Conservation (phyloP, 2,797 vertebrate species). For the Petrocephalus schoutedeni region DNA sequence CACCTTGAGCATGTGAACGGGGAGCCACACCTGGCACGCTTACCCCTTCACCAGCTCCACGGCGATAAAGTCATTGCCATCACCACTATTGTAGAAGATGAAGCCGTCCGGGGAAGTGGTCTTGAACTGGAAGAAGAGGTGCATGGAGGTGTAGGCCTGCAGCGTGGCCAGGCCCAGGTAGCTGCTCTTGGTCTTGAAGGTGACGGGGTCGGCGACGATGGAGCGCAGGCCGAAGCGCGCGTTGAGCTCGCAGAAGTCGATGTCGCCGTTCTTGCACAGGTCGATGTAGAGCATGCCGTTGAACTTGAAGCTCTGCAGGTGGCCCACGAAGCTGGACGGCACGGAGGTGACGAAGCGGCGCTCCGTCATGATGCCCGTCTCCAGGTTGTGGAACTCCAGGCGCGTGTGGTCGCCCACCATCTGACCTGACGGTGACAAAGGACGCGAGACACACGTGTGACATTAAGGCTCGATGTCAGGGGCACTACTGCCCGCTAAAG, state of each 20-base stretch:
- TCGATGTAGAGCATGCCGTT: conserved; percentile 96
- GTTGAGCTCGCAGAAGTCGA: conserved; percentile 93
- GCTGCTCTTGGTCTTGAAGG: conserved; percentile 92
- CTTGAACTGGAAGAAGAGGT: conserved; percentile 98
- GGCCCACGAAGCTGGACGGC: conserved; percentile 90
- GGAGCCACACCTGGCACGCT: conserved; percentile 32
- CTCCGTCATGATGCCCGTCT: conserved; percentile 93
- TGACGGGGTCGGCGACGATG: conserved; percentile 92
- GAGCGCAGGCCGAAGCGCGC: conserved; percentile 91
- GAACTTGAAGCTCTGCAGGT: conserved; percentile 93
- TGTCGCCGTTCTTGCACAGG: conserved; percentile 96
- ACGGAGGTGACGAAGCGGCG: conserved; percentile 83
- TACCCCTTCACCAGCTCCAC: conserved; percentile 96
- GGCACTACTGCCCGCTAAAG: neutral
- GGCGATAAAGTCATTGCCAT: conserved; percentile 93
- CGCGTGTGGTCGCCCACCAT: conserved; percentile 96
- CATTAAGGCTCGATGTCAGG: neutral
- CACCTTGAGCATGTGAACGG: neutral
- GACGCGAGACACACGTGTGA: neutral
- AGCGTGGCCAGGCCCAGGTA: conserved; percentile 89
- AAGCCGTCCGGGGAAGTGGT: conserved; percentile 91
- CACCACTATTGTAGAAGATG: conserved; percentile 93
- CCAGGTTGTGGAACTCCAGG: conserved; percentile 93
- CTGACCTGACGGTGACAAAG: conserved; percentile 62
- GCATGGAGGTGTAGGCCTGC: conserved; percentile 95